phyloP scores from a whole-genome alignment of 2,888 invertebrate genomes.

The Artemia sp. region DNA sequence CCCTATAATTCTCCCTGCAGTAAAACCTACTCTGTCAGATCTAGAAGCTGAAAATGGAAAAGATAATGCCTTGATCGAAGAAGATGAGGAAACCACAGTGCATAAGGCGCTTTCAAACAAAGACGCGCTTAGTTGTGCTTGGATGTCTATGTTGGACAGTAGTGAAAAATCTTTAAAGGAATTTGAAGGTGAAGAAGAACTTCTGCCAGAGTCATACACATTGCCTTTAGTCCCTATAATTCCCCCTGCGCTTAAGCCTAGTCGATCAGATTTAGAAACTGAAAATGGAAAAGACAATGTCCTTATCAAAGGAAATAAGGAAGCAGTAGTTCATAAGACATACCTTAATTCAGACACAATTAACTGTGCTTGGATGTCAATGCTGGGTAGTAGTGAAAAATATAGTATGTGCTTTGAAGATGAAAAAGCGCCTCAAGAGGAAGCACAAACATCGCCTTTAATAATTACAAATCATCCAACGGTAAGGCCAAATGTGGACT shows the following conservation, averaged over 20 bases:
- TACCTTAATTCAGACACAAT: not conserved
- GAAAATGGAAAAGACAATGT: not conserved
- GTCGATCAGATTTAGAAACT: not conserved
- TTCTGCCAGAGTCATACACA: not conserved
- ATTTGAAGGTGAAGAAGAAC: constrained; percentile 26
- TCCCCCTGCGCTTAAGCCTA: not conserved
- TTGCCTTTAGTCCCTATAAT: not conserved
- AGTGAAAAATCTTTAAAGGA: constrained; percentile 32
- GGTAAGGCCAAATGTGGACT: no score
- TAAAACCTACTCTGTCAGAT: no score
- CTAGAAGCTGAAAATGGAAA: no score
- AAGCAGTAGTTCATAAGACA: not conserved
- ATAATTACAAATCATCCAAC: no score
- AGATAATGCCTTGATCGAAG: not conserved
- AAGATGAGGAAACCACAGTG: constrained; percentile 15
- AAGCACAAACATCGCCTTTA: no score
- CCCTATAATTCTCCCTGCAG: no score
- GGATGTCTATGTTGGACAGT: constrained; percentile 33
- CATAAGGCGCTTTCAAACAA: constrained; percentile 24
- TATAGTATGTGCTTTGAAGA: no score
- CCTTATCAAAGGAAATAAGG: not conserved
- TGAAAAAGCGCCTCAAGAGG: no score
- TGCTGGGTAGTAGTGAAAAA: not conserved
- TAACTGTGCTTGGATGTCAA: constrained; percentile 29
- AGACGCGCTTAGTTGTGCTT: constrained; percentile 28